Evolutionary conservation across 2,888 invertebrate genomes (phyloP).

Genomic region (Ormyrus rosae): DNA sequence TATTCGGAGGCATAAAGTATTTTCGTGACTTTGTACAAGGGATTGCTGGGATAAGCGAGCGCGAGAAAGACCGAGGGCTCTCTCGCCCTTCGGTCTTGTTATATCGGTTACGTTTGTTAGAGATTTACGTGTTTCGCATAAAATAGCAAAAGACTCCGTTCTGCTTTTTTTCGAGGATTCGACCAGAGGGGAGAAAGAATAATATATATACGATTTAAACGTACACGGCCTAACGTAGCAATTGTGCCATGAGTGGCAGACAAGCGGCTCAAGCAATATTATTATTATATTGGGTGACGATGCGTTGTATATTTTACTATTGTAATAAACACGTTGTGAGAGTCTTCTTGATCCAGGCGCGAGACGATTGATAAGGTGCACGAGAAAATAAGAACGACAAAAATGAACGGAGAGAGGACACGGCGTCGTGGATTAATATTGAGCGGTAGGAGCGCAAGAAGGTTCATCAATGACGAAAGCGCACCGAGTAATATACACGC

Average conservation of each 20-base stretch:
- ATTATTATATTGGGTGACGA: slow-evolving; percentile 46
- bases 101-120: neutral
- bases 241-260: slow-evolving; percentile 52
- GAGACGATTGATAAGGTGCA: neutral
- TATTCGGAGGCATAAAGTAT: too few relatives aligned
- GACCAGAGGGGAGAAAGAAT: neutral
- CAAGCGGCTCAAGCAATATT: slow-evolving; percentile 53
- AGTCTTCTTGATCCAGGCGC: neutral
- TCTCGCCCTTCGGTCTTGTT: neutral
- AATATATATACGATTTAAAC: slow-evolving; percentile 41
- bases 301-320: slow-evolving; percentile 55
- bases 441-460: neutral
- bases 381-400: neutral
- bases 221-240: slow-evolving; percentile 57
- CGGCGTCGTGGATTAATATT: too few relatives aligned
- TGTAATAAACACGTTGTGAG: slow-evolving; percentile 18
- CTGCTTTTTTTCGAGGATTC: neutral
- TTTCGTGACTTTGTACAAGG: neutral
- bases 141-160: too few relatives aligned
- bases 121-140: neutral
- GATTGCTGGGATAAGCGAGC: neutral
- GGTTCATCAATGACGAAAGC: slow-evolving; percentile 20
- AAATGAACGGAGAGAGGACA: neutral
- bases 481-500: slow-evolving; percentile 50
- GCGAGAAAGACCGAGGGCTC: neutral